Percentiles rank a stretch among this genome's conserved stretches.
Evolutionary conservation across 2,797 vertebrate genomes (phyloP).

Genomic region (Ambastaia sidthimunki): DNA sequence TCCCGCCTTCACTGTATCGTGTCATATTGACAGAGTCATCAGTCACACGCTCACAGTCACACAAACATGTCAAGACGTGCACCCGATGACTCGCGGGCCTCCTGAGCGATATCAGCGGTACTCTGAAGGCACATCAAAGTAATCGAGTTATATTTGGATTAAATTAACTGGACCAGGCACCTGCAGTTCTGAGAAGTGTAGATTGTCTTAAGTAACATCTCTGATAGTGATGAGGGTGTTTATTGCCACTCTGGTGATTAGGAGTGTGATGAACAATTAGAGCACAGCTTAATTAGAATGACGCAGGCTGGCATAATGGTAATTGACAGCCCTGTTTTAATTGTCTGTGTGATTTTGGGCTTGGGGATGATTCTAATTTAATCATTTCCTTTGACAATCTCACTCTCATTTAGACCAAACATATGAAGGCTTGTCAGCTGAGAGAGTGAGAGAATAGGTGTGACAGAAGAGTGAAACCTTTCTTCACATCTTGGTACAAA

Average conservation of each 20-base stretch:
- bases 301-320: constrained; percentile 37
- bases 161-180: constrained; percentile 19
- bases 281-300: constrained; percentile 47
- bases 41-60: constrained; percentile 68
- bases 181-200: constrained; percentile 6
- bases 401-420: constrained; percentile 46
- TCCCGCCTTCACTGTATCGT: constrained; percentile 71
- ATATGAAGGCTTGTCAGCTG: constrained; percentile 36
- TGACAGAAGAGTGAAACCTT: constrained; percentile 5
- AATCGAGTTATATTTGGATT: constrained; percentile 21
- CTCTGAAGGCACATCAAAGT: not conserved
- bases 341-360: constrained; percentile 47
- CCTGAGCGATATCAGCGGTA: not conserved
- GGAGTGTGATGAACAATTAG: constrained; percentile 54
- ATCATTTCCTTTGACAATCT: constrained; percentile 52
- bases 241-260: constrained; percentile 50
- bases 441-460: constrained; percentile 28
- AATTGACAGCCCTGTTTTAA: constrained; percentile 51
- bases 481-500: constrained; percentile 6
- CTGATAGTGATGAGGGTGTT: constrained; percentile 42
- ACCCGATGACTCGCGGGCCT: constrained; percentile 2
- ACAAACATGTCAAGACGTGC: constrained; percentile 58
- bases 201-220: constrained; percentile 11
- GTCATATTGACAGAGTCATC: constrained; percentile 74
- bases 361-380: constrained; percentile 27